phyloP scores from a whole-genome alignment of 2,888 invertebrate genomes.

The Steinernema carpocapsae region DNA sequence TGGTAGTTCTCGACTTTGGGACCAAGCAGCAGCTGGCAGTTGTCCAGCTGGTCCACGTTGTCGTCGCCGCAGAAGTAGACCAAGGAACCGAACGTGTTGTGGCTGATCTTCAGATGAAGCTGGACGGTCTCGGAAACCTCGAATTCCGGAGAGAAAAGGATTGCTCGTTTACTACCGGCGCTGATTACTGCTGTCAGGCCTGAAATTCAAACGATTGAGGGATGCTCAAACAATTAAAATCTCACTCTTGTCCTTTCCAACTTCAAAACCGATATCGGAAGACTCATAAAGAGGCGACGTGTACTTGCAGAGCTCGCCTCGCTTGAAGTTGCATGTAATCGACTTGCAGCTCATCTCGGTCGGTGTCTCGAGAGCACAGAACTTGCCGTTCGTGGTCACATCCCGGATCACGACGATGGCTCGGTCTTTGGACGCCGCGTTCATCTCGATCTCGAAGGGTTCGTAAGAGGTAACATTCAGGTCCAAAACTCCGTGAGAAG shows the following conservation, averaged over 20 bases:
- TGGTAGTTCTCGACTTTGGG: constrained; percentile 43
- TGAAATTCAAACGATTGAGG: neutral
- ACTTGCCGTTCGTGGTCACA: constrained; percentile 54
- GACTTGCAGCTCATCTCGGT: constrained; percentile 62
- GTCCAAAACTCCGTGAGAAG: constrained; percentile 1
- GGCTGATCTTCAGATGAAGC: constrained; percentile 13
- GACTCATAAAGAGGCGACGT: constrained; percentile 11
- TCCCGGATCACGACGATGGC: constrained; percentile 56
- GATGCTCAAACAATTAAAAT: neutral
- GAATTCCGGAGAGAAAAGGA: constrained; percentile 50
- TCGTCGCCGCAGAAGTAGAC: constrained; percentile 27
- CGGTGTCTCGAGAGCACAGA: constrained; percentile 59
- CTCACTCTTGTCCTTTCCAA: neutral
- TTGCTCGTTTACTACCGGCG: constrained; percentile 39
- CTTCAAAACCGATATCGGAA: neutral
- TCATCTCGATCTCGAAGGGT: constrained; percentile 42
- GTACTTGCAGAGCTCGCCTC: constrained; percentile 3
- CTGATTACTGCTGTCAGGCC: constrained; percentile 2
- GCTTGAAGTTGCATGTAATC: constrained; percentile 56
- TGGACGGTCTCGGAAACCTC: constrained; percentile 42
- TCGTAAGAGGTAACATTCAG: constrained; percentile 29
- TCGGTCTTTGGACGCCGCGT: constrained; percentile 47
- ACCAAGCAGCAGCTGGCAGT: constrained; percentile 17
- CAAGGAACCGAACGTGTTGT: constrained; percentile 23
- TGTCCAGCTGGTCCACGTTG: constrained; percentile 15